Percentiles rank a stretch among this genome's conserved stretches.
These are phyloP conservation scores for Synanthedon andrenaeformis DNA, from an alignment of 2,888 invertebrate species.

Conservation along the genomic window DNA sequence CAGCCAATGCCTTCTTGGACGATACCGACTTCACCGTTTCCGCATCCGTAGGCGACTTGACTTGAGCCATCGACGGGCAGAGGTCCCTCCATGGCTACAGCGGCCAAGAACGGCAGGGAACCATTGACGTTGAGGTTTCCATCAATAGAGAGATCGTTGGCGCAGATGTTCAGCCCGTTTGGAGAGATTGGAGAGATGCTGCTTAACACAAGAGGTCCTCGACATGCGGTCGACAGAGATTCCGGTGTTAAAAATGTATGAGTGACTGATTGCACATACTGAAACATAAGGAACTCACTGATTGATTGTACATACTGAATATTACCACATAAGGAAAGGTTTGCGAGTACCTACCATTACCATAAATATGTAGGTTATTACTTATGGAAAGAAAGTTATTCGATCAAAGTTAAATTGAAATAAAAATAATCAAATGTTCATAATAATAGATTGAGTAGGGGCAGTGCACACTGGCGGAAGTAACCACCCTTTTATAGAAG, in stretches of 20 bases:
- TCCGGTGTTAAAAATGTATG: background rate
- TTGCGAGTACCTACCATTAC: no score
- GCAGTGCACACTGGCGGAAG: no score
- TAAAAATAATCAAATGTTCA: no score
- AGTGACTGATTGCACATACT: background rate
- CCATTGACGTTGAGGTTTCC: constrained; percentile 23
- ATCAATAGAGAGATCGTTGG: constrained; percentile 24
- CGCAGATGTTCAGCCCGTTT: constrained; percentile 3
- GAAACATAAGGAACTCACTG: background rate
- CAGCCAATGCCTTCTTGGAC: background rate
- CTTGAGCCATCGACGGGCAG: constrained; percentile 20
- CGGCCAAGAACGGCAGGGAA: constrained; percentile 23
- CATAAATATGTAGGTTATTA: no score
- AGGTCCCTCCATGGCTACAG: constrained; percentile 24
- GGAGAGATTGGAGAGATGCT: background rate
- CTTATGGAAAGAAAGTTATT: no score
- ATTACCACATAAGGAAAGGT: background rate
- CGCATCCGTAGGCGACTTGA: constrained; percentile 10
- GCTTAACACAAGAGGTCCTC: background rate
- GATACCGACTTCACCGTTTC: background rate
- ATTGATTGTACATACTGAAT: background rate
- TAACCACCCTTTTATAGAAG: no score
- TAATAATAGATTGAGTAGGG: no score
- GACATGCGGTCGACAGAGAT: background rate
- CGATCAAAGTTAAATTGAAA: no score